Conservation (phyloP, 2,888 invertebrate genomes). For the Dynastes grantii region DNA sequence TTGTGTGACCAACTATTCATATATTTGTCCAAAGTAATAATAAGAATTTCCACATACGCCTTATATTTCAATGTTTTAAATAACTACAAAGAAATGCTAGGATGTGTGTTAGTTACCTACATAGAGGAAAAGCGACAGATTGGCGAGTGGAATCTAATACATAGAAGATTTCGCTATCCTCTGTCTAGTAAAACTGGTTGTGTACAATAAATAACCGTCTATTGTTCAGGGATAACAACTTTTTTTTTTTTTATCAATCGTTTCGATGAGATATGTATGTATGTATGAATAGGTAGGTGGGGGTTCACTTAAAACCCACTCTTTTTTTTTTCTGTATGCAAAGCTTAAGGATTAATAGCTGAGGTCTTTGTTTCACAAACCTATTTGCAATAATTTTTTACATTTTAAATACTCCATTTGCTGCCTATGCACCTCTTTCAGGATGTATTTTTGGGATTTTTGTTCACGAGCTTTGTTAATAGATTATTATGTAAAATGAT, state of each 20-base stretch:
- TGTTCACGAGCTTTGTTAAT: neutral
- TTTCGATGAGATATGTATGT: slow-evolving; percentile 53
- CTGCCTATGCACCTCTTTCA: neutral
- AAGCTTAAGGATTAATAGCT: no score
- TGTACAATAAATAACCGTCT: slow-evolving; percentile 53
- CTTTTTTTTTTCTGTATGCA: slow-evolving; percentile 27
- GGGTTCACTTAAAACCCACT: slow-evolving; percentile 53
- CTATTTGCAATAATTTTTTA: neutral
- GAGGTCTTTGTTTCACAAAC: neutral
- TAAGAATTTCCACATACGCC: neutral
- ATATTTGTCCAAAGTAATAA: neutral
- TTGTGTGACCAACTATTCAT: neutral
- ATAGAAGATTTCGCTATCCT: slow-evolving; percentile 46
- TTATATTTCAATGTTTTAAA: neutral
- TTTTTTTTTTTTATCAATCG: slow-evolving; percentile 51
- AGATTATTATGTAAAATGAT: neutral
- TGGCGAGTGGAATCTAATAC: slow-evolving; percentile 44
- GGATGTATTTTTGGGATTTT: neutral
- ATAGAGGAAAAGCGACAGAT: slow-evolving; percentile 16
- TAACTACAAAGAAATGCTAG: no score
- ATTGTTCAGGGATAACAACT: slow-evolving; percentile 58
- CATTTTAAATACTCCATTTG: neutral
- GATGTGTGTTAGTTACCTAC: neutral
- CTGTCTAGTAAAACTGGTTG: slow-evolving; percentile 52
- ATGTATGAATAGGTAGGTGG: slow-evolving; percentile 57